Evolutionary conservation across 2,797 vertebrate genomes (phyloP).

Genomic region (Cynodonichthys magdalenae): DNA sequence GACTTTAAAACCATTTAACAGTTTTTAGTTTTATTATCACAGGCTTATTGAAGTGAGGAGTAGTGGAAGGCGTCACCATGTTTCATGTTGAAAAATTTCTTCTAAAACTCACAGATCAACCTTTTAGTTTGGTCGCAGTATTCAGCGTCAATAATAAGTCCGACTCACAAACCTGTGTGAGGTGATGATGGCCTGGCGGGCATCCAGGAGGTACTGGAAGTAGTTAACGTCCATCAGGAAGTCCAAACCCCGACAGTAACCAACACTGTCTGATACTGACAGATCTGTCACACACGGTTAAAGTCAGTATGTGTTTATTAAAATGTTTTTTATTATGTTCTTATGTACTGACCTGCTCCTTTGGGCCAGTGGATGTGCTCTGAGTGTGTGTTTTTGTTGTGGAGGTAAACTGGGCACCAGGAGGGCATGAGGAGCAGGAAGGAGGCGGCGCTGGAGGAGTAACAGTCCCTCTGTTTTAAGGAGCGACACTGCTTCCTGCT

Average conservation of each 20-base stretch:
- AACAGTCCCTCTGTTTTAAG: constrained; percentile 87
- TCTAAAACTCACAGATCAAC: too few relatives aligned
- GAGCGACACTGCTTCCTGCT: constrained; percentile 81
- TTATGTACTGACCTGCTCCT: constrained; percentile 56
- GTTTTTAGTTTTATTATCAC: not conserved
- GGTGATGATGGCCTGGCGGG: constrained; percentile 81
- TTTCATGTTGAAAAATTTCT: too few relatives aligned
- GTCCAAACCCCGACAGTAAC: constrained; percentile 80
- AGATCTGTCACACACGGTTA: constrained; percentile 35
- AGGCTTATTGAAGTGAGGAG: not conserved
- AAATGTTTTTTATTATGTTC: too few relatives aligned
- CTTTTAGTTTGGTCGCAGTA: too few relatives aligned
- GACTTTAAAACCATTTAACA: not conserved
- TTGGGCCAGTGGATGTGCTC: constrained; percentile 89
- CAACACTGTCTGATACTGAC: constrained; percentile 57
- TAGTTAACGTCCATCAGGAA: constrained; percentile 89
- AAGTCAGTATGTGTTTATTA: not conserved
- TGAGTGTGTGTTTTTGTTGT: constrained; percentile 53
- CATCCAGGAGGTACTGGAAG: constrained; percentile 92
- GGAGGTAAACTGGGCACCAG: constrained; percentile 84
- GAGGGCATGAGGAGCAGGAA: constrained; percentile 88
- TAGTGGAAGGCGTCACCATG: too few relatives aligned
- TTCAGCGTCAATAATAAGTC: not conserved
- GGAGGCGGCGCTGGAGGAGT: constrained; percentile 86
- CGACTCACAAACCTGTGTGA: constrained; percentile 72